phyloP scores from a whole-genome alignment of 2,113 vertebrate genomes.

The Sylvilagus bachmani region DNA sequence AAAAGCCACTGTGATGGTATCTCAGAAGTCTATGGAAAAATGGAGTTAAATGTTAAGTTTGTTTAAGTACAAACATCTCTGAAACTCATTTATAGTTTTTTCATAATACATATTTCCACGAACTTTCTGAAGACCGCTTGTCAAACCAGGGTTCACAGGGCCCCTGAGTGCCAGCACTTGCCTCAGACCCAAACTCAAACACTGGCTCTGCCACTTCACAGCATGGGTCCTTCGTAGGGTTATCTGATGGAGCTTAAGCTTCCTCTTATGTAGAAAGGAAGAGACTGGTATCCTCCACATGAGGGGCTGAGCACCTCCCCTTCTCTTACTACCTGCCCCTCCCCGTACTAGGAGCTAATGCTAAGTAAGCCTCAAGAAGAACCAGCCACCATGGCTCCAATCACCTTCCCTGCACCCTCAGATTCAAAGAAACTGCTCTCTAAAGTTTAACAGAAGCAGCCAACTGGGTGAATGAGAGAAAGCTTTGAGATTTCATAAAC shows the following conservation, averaged over 20 bases:
- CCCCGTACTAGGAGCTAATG: neutral
- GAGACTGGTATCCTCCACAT: neutral
- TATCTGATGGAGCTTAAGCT: neutral
- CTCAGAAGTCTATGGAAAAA: neutral
- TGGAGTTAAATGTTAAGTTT: neutral
- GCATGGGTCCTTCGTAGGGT: neutral
- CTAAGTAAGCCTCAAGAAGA: neutral
- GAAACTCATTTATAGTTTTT: no score
- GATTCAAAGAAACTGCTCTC: neutral
- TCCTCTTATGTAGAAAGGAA: neutral
- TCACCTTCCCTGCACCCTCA: neutral
- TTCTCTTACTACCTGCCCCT: fast-evolving
- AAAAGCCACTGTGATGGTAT: neutral
- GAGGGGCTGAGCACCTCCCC: neutral
- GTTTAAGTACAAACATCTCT: no score
- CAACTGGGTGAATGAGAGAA: neutral
- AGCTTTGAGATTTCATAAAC: neutral
- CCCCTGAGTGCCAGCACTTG: neutral
- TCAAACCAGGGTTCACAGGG: no score
- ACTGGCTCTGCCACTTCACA: neutral
- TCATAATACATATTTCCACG: no score
- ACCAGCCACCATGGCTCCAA: neutral
- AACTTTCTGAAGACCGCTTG: no score
- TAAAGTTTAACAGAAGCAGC: neutral
- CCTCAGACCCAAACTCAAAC: neutral